These are phyloP conservation scores for Craniophora ligustri DNA, from an alignment of 2,888 invertebrate species.

Conservation along the genomic window DNA sequence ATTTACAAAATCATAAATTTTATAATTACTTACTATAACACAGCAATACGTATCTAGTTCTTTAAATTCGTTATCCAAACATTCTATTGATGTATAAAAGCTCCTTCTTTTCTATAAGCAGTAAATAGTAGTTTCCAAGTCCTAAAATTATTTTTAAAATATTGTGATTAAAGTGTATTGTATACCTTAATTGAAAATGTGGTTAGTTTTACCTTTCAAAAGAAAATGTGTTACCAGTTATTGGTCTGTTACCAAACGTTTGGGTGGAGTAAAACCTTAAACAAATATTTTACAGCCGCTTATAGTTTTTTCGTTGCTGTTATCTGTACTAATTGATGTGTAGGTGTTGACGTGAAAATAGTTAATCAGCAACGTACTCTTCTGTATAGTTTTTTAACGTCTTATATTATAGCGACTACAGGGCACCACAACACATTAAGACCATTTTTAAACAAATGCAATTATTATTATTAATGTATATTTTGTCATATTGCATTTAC, in stretches of 20 bases:
- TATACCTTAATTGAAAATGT: background rate
- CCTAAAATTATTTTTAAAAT: background rate
- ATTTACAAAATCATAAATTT: background rate
- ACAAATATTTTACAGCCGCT: background rate
- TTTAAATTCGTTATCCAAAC: background rate
- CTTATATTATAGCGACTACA: background rate
- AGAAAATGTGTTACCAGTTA: conserved; percentile 44
- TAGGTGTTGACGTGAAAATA: conserved; percentile 2
- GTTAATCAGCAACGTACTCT: conserved; percentile 1
- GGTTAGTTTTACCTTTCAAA: conserved; percentile 35
- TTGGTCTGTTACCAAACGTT: conserved; percentile 47
- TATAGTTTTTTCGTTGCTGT: conserved; percentile 10
- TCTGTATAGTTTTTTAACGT: background rate
- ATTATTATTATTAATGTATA: conserved; percentile 29
- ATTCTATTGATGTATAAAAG: background rate
- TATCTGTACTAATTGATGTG: too few species aligned
- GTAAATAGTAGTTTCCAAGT: background rate
- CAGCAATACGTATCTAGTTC: too few species aligned
- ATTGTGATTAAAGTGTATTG: background rate
- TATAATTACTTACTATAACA: background rate
- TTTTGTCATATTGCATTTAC: conserved; percentile 59
- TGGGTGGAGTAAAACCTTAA: conserved; percentile 4
- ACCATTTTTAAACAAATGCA: conserved; percentile 38
- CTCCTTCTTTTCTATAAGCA: background rate
- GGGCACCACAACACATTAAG: conserved; percentile 26